A percentile compares a stretch with the other conserved stretches of the same genome.
Evolutionary conservation across 2,113 vertebrate species (phyloP).

Genomic region (Petromus typicus): DNA sequence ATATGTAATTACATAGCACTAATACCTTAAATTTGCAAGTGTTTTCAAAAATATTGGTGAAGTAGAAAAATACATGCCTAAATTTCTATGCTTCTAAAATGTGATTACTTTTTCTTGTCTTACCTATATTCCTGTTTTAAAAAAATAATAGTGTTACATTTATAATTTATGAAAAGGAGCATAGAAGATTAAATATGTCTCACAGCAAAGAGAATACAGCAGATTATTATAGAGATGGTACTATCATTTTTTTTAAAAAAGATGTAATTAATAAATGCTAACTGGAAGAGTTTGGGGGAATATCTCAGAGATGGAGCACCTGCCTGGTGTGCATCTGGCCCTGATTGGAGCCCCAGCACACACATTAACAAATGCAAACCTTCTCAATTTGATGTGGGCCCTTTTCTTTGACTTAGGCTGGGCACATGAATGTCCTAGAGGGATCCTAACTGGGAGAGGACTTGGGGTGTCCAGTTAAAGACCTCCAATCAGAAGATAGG

Average conservation of each 20-base stretch:
- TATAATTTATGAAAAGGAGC: slow-evolving; percentile 19
- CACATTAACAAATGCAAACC: background rate
- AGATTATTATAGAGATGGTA: background rate
- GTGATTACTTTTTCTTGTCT: slow-evolving; percentile 8
- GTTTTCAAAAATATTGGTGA: background rate
- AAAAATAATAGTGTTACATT: slow-evolving; percentile 3
- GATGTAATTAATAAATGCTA: background rate
- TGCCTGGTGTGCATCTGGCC: background rate
- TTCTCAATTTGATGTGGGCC: background rate
- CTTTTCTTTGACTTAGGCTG: background rate
- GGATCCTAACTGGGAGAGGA: background rate
- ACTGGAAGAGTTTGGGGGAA: background rate
- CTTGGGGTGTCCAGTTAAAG: background rate
- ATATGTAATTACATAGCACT: slow-evolving; percentile 37
- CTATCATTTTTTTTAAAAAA: background rate
- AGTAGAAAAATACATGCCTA: slow-evolving; percentile 31
- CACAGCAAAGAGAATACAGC: slow-evolving; percentile 34
- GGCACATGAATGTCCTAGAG: background rate
- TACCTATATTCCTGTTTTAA: slow-evolving; percentile 22
- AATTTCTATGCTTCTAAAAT: slow-evolving; percentile 3
- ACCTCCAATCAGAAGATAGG: background rate
- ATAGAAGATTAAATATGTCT: background rate
- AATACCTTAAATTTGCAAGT: slow-evolving; percentile 2
- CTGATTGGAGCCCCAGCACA: background rate
- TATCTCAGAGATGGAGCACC: background rate